Conservation (phyloP, 2,888 invertebrate species). For the Punctoribates punctum region DNA sequence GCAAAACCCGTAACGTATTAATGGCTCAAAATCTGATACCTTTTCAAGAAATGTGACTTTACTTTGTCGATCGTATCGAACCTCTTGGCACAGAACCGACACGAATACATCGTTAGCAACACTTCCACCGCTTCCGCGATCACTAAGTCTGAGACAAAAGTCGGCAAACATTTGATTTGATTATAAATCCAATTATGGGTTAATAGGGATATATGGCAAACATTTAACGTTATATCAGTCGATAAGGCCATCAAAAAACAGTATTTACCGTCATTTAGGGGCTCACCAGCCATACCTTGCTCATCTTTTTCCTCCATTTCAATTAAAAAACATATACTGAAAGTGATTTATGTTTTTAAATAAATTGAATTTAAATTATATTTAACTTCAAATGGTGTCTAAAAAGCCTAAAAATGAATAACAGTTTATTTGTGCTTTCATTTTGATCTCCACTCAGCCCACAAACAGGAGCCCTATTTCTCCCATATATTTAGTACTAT, state of each 20-base stretch:
- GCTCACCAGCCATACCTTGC: too few species aligned
- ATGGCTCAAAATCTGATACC: slow-evolving; percentile 12
- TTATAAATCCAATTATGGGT: not conserved
- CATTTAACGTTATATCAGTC: not conserved
- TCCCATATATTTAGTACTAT: not conserved
- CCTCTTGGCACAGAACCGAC: slow-evolving; percentile 32
- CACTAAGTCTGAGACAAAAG: not conserved
- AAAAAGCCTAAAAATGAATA: not conserved
- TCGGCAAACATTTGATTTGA: not conserved
- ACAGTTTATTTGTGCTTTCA: slow-evolving; percentile 20
- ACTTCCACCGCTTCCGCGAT: slow-evolving; percentile 38
- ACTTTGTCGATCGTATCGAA: slow-evolving; percentile 33
- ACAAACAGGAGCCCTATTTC: not conserved
- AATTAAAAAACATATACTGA: too few species aligned
- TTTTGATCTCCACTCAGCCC: not conserved
- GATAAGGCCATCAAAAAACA: too few species aligned
- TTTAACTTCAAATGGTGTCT: not conserved
- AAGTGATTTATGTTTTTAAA: not conserved
- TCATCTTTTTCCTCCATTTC: too few species aligned
- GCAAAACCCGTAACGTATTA: not conserved
- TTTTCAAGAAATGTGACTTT: slow-evolving; percentile 22
- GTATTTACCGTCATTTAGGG: too few species aligned
- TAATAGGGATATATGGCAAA: not conserved
- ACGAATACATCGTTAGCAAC: slow-evolving; percentile 29
- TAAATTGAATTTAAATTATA: not conserved